These are phyloP conservation scores for Circaetus gallicus DNA, from an alignment of 2,113 vertebrate species.

Conservation along the genomic window DNA sequence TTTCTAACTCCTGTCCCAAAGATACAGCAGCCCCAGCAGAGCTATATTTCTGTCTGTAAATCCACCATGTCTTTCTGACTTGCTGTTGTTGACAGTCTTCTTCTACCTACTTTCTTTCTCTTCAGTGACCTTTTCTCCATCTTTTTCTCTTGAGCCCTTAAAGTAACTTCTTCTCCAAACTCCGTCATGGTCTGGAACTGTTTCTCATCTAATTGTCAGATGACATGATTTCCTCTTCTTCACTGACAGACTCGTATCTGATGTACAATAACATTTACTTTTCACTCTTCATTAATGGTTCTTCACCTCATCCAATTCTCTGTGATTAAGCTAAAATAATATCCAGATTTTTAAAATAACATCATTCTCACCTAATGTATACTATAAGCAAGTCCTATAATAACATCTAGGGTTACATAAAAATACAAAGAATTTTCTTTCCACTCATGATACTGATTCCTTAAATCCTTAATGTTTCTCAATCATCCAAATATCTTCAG, in stretches of 20 bases:
- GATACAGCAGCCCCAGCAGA: neutral
- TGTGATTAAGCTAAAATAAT: neutral
- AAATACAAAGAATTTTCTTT: neutral
- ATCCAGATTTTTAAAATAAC: neutral
- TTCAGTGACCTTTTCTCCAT: neutral
- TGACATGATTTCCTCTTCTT: neutral
- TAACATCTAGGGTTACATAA: neutral
- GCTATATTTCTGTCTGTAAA: neutral
- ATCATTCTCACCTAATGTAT: neutral
- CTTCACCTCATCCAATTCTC: neutral
- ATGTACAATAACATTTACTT: neutral
- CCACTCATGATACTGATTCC: neutral
- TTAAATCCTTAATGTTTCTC: neutral
- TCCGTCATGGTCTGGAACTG: neutral
- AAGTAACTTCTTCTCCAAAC: neutral
- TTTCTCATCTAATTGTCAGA: neutral
- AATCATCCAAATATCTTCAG: neutral
- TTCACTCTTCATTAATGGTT: neutral
- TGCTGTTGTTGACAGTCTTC: neutral
- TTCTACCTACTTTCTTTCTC: neutral
- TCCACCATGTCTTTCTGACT: neutral
- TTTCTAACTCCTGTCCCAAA: neutral
- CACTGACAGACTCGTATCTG: neutral
- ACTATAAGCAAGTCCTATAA: neutral
- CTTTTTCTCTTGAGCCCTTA: neutral